phyloP scores from a whole-genome alignment of 2,113 vertebrate species.

The Zonotrichia leucophrys region DNA sequence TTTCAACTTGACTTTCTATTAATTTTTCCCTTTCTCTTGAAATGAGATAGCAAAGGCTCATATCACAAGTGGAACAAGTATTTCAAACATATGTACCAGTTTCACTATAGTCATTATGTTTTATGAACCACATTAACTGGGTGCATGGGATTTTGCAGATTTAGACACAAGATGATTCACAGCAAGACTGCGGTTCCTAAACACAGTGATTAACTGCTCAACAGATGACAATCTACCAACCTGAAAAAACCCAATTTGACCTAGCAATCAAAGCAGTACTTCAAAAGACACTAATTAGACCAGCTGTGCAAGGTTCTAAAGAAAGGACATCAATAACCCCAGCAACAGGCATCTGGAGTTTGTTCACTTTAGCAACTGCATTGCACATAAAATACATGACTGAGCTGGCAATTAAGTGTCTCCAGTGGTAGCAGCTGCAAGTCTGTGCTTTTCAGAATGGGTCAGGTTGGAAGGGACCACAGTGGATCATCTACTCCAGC shows the following conservation, averaged over 20 bases:
- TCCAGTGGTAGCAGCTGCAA: background rate
- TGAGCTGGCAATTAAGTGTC: background rate
- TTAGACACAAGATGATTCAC: background rate
- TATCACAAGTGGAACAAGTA: background rate
- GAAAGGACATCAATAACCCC: background rate
- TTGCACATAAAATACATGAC: background rate
- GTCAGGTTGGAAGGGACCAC: background rate
- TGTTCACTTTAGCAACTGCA: background rate
- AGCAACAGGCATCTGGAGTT: background rate
- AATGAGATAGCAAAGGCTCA: background rate
- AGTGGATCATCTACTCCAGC: background rate
- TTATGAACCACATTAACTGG: background rate
- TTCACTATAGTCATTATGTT: background rate
- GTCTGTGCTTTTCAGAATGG: background rate
- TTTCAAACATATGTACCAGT: background rate
- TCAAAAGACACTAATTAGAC: background rate
- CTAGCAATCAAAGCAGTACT: background rate
- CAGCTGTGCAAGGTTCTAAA: background rate
- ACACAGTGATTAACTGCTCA: background rate
- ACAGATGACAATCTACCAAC: background rate
- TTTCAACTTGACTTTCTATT: background rate
- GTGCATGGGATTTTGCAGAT: background rate
- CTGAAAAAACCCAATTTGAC: background rate
- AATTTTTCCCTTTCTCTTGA: background rate
- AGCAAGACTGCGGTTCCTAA: background rate